These are phyloP conservation scores for Pterophyllum scalare DNA, from an alignment of 2,113 vertebrate genomes.

Conservation along the genomic window DNA sequence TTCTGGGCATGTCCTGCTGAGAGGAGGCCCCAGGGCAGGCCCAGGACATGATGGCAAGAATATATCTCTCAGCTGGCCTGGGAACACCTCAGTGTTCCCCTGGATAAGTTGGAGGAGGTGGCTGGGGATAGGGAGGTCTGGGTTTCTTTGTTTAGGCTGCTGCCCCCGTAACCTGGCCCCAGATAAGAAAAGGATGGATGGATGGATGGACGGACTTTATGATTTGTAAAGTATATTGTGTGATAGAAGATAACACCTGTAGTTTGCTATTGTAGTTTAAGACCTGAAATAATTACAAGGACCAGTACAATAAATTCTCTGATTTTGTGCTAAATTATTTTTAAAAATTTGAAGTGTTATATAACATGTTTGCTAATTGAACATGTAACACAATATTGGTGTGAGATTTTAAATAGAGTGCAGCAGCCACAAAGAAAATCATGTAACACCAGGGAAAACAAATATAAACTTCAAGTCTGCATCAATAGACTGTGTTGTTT, in stretches of 20 bases:
- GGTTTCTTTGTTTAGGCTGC: too few species aligned
- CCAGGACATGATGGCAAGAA: too few species aligned
- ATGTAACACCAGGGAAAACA: conserved; percentile 29
- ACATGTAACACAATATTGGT: background rate
- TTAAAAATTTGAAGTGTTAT: background rate
- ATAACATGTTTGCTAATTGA: background rate
- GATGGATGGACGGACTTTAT: too few species aligned
- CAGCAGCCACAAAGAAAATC: conserved; percentile 27
- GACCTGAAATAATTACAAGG: background rate
- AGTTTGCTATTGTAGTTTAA: background rate
- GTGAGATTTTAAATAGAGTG: background rate
- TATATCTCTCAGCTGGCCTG: too few species aligned
- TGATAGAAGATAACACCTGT: background rate
- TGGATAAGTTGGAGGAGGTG: too few species aligned
- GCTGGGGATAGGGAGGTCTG: too few species aligned
- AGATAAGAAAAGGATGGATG: too few species aligned
- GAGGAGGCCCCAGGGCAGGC: too few species aligned
- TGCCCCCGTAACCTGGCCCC: too few species aligned
- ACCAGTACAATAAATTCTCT: too few species aligned
- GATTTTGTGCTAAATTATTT: background rate
- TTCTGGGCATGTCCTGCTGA: too few species aligned
- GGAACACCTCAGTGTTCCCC: too few species aligned
- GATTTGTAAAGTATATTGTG: background rate
- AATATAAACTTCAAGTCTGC: conserved; percentile 24
- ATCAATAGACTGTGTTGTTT: conserved; percentile 8